Percentiles rank a stretch among this genome's conserved stretches.
Conservation (phyloP, 2,113 vertebrate species). For the Phyllopteryx taeniolatus region DNA sequence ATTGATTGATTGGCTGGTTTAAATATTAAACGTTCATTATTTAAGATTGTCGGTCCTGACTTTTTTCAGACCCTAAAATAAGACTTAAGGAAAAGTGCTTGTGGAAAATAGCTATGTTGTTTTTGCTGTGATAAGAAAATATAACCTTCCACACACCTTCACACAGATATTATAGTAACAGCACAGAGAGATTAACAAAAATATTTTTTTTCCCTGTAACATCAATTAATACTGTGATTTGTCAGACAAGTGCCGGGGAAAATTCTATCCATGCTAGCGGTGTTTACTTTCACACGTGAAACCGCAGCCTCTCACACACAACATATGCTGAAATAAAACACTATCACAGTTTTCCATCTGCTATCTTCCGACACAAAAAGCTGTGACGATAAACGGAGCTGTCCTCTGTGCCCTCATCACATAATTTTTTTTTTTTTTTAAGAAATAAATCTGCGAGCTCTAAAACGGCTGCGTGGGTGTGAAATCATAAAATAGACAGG, state of each 20-base stretch:
- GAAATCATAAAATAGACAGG: slow-evolving; percentile 9
- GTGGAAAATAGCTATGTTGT: too few species aligned
- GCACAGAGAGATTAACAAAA: not conserved
- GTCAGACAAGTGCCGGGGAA: slow-evolving; percentile 24
- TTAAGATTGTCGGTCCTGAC: too few species aligned
- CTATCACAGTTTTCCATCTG: slow-evolving; percentile 52
- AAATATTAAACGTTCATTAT: too few species aligned
- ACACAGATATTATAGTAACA: not conserved
- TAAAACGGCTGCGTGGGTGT: slow-evolving; percentile 38
- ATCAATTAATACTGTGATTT: slow-evolving; percentile 29
- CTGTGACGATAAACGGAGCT: slow-evolving; percentile 40
- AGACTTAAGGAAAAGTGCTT: too few species aligned
- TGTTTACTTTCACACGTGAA: slow-evolving; percentile 25
- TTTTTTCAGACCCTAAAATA: too few species aligned
- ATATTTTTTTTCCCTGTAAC: not conserved
- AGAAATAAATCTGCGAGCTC: slow-evolving; percentile 39
- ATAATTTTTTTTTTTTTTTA: slow-evolving; percentile 29
- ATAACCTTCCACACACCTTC: not conserved
- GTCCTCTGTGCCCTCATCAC: slow-evolving; percentile 1
- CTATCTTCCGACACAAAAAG: slow-evolving; percentile 49
- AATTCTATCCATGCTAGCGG: slow-evolving; percentile 16
- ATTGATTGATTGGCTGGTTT: too few species aligned
- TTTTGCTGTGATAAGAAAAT: not conserved
- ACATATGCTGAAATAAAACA: slow-evolving; percentile 50
- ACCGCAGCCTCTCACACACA: slow-evolving; percentile 28